These are phyloP conservation scores for Synergus itoensis DNA, from an alignment of 2,888 invertebrate genomes.

Conservation along the genomic window DNA sequence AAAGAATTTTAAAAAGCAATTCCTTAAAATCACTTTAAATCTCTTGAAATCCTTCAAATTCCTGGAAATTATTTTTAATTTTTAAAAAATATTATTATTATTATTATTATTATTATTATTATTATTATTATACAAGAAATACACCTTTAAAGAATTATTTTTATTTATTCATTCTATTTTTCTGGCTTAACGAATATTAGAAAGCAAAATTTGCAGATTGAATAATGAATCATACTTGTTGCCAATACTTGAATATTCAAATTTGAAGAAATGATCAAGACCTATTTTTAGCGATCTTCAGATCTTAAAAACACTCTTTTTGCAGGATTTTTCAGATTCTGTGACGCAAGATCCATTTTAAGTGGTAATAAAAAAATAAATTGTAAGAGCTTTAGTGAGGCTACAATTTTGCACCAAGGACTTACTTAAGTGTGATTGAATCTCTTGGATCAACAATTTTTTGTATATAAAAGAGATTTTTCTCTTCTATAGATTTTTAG, in stretches of 20 bases:
- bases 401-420: neutral
- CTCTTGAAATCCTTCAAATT: no score
- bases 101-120: no score
- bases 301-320: neutral
- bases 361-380: neutral
- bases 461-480: neutral
- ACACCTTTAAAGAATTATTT: no score
- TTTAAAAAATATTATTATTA: no score
- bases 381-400: neutral
- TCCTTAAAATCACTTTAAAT: no score
- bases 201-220: no score
- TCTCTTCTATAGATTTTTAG: neutral
- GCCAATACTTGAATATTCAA: neutral
- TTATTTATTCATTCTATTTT: no score
- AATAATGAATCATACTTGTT: neutral
- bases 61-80: no score
- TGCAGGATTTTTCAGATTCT: neutral
- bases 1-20: no score
- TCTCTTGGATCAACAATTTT: neutral
- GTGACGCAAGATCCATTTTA: neutral
- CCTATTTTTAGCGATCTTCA: neutral
- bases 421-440: slow-evolving; percentile 7
- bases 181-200: no score
- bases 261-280: neutral
- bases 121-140: no score